These are phyloP conservation scores for Epinotia nisella DNA, from an alignment of 2,888 invertebrate species.

Conservation along the genomic window DNA sequence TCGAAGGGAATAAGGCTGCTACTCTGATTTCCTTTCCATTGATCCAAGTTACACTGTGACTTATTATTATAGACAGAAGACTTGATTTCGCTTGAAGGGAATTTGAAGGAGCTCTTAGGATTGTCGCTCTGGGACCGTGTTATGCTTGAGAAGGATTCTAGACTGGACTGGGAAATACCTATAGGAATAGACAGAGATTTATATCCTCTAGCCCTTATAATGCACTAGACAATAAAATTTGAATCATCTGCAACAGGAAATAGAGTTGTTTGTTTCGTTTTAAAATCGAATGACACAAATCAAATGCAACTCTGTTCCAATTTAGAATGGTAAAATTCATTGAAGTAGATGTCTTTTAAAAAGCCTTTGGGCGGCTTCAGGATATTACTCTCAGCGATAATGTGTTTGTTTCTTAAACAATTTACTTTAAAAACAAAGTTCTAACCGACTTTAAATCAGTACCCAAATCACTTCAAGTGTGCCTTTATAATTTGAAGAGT, in stretches of 20 bases:
- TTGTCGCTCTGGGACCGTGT: constrained; percentile 49
- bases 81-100: not conserved
- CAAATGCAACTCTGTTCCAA: no score
- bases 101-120: constrained; percentile 12
- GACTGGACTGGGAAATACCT: constrained; percentile 56
- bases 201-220: not conserved
- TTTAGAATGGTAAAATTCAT: no score
- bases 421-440: no score
- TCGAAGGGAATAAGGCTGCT: constrained; percentile 30
- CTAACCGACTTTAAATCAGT: no score
- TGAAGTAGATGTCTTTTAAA: no score
- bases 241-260: no score
- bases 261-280: no score
- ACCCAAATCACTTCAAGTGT: no score
- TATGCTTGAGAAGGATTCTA: constrained; percentile 47
- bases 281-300: no score
- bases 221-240: no score
- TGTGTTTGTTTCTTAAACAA: not conserved
- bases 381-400: not conserved
- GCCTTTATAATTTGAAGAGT: no score
- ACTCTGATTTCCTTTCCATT: constrained; percentile 25
- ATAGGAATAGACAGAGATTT: constrained; percentile 37
- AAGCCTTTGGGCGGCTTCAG: no score
- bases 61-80: constrained; percentile 10
- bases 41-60: constrained; percentile 33